These are phyloP conservation scores for Cyprinodon brontotheroides DNA, from an alignment of 2,113 vertebrate species.

Conservation along the genomic window DNA sequence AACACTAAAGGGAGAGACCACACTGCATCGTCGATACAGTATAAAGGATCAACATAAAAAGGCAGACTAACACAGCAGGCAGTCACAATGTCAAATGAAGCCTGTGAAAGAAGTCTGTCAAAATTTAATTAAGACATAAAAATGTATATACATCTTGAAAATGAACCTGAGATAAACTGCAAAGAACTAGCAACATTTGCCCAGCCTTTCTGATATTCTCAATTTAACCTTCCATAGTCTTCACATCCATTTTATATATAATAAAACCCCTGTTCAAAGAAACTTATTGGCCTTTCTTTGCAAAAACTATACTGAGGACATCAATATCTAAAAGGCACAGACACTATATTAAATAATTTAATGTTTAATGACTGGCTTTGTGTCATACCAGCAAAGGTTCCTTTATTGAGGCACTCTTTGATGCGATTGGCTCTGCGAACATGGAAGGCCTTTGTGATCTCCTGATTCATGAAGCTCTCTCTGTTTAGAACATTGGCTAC, in stretches of 20 bases:
- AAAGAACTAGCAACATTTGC: constrained; percentile 12
- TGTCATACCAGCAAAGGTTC: constrained; percentile 85
- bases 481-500: constrained; percentile 90
- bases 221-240: not conserved
- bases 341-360: constrained; percentile 2
- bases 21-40: constrained; percentile 37
- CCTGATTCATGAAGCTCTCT: constrained; percentile 95
- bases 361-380: constrained; percentile 9
- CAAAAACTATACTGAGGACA: constrained; percentile 36
- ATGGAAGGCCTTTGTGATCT: constrained; percentile 94
- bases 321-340: constrained; percentile 29
- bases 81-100: constrained; percentile 40
- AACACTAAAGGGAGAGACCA: constrained; percentile 37
- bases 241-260: not conserved
- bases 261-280: not conserved
- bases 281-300: constrained; percentile 10
- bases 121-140: constrained; percentile 16
- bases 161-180: constrained; percentile 52
- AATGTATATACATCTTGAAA: constrained; percentile 32
- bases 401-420: constrained; percentile 89
- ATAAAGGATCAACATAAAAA: constrained; percentile 28
- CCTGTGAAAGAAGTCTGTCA: constrained; percentile 10
- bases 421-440: constrained; percentile 91
- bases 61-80: constrained; percentile 29
- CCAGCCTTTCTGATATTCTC: constrained; percentile 12